Conservation (phyloP, 1,140 invertebrate genomes). For the Drosophila seguyi region DNA sequence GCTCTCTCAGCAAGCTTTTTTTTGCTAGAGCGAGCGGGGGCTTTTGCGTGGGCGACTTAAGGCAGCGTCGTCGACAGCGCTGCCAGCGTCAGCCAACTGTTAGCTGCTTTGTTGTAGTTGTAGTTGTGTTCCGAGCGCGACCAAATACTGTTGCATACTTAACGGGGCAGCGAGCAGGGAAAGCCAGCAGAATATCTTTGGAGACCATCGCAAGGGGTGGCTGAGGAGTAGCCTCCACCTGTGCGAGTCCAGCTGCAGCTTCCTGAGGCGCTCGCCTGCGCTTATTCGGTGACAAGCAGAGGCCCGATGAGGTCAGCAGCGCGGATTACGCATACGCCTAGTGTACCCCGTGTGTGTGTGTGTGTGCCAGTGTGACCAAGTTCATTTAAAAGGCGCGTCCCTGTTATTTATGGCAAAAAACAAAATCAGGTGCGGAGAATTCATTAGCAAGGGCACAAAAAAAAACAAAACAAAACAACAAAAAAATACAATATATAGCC, state of each 20-base stretch:
- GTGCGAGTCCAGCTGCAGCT: slow-evolving; percentile 45
- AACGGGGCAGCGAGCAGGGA: slow-evolving; percentile 31
- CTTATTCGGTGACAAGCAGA: slow-evolving; percentile 64
- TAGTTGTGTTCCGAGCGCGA: slow-evolving; percentile 4
- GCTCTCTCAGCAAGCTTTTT: slow-evolving; percentile 11
- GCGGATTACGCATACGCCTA: slow-evolving; percentile 26
- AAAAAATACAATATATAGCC: slow-evolving; percentile 11
- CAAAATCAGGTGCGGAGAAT: slow-evolving; percentile 61
- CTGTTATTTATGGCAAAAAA: slow-evolving; percentile 17
- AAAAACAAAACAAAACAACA: slow-evolving; percentile 5
- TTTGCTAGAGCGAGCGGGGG: slow-evolving; percentile 20
- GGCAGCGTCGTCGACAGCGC: slow-evolving; percentile 42
- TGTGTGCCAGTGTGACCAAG: slow-evolving; percentile 25
- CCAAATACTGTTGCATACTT: slow-evolving; percentile 76
- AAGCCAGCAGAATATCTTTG: not conserved
- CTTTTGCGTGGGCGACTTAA: slow-evolving; percentile 80
- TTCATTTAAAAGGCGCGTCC: slow-evolving; percentile 56
- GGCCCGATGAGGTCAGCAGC: slow-evolving; percentile 65
- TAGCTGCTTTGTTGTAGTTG: slow-evolving; percentile 71
- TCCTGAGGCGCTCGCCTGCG: slow-evolving; percentile 17
- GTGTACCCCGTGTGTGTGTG: slow-evolving; percentile 9
- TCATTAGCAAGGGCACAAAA: slow-evolving; percentile 49
- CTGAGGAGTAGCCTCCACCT: slow-evolving; percentile 21
- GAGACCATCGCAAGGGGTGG: not conserved
- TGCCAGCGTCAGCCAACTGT: slow-evolving; percentile 69